A percentile compares a stretch with the other conserved stretches of the same genome.
Conservation (phyloP, 2,797 vertebrate species). For the Leucoraja ocellata region DNA sequence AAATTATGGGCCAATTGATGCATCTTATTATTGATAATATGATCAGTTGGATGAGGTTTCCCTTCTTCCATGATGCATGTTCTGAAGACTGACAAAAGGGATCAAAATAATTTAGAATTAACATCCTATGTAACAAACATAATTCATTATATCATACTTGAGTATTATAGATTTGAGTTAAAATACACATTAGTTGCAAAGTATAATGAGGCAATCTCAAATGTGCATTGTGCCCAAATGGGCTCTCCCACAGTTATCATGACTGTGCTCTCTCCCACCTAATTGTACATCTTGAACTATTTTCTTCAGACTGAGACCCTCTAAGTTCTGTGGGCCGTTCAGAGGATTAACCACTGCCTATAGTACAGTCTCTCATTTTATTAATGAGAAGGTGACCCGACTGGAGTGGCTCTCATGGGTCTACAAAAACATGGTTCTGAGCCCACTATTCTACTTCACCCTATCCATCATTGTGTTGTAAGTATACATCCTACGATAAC, state of each 20-base stretch:
- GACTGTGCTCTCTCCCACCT: not conserved
- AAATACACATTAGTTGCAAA: not conserved
- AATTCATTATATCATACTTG: not conserved
- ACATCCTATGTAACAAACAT: not conserved
- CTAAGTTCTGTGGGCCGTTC: slow-evolving; percentile 78
- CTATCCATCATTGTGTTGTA: slow-evolving; percentile 71
- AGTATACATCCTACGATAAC: slow-evolving; percentile 49
- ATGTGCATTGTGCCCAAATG: not conserved
- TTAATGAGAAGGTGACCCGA: slow-evolving; percentile 43
- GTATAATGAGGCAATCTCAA: not conserved
- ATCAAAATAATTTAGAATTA: not conserved
- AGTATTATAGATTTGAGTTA: not conserved
- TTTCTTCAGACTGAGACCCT: slow-evolving; percentile 68
- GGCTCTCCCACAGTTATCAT: too few species aligned
- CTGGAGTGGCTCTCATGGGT: slow-evolving; percentile 75
- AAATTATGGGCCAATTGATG: not conserved
- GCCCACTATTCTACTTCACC: slow-evolving; percentile 80
- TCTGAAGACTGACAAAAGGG: not conserved
- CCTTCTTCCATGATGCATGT: not conserved
- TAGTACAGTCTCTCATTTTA: slow-evolving; percentile 66
- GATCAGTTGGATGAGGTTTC: not conserved
- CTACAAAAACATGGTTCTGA: slow-evolving; percentile 73
- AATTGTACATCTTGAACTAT: slow-evolving; percentile 11
- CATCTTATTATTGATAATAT: not conserved
- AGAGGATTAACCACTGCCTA: slow-evolving; percentile 66